These are phyloP conservation scores for Tetramorium alpestre DNA, from an alignment of 1,140 invertebrate species.

Conservation along the genomic window DNA sequence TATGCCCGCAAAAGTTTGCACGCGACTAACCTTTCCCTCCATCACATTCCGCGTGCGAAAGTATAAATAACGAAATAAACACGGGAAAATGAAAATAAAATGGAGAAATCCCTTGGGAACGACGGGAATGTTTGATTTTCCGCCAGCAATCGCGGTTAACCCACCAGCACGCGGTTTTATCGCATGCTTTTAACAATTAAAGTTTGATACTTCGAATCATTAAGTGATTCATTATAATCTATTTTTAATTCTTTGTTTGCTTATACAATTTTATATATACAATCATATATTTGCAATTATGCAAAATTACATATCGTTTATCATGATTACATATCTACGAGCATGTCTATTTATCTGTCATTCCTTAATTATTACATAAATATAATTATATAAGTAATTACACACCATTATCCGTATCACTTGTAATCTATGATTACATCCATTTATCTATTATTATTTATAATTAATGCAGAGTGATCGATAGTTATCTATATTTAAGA, in stretches of 20 bases:
- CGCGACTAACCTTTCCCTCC: background rate
- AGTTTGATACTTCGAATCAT: background rate
- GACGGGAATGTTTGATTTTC: background rate
- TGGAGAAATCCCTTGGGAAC: background rate
- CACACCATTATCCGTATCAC: background rate
- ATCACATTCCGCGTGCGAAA: background rate
- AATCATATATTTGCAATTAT: background rate
- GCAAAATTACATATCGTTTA: too few relatives aligned
- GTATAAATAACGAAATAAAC: slow-evolving; percentile 18
- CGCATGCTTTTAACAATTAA: slow-evolving; percentile 18
- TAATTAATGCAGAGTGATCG: background rate
- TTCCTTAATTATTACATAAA: background rate
- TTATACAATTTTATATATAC: background rate
- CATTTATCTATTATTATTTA: background rate
- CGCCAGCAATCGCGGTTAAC: background rate
- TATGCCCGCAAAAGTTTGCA: slow-evolving; percentile 9
- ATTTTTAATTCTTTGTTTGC: background rate
- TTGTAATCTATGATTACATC: background rate
- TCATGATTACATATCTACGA: too few relatives aligned
- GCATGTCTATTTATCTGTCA: background rate
- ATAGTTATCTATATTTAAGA: background rate
- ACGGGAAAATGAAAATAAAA: slow-evolving; percentile 23
- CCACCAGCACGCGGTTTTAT: slow-evolving; percentile 1
- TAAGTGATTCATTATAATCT: background rate
- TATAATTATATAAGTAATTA: background rate